These are phyloP conservation scores for Pipra filicauda DNA, from an alignment of 2,113 vertebrate species.

Conservation along the genomic window DNA sequence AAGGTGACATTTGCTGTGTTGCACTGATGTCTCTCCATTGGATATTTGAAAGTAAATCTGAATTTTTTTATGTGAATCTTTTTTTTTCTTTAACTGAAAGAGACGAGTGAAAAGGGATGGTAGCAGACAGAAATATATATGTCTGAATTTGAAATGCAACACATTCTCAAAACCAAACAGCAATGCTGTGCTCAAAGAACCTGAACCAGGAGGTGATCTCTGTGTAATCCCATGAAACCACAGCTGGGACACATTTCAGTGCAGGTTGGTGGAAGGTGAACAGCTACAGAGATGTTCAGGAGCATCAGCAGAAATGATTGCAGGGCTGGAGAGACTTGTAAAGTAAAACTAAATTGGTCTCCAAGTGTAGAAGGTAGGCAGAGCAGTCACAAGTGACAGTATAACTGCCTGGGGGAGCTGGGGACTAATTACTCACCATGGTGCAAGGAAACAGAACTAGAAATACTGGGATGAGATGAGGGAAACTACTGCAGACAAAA, in stretches of 20 bases:
- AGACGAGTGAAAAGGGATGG: neutral
- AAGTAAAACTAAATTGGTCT: neutral
- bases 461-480: neutral
- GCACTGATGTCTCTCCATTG: neutral
- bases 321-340: neutral
- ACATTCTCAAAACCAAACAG: neutral
- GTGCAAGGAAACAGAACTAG: conserved; percentile 1
- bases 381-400: neutral
- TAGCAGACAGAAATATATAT: neutral
- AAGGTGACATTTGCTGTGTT: neutral
- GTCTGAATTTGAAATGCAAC: neutral
- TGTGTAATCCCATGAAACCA: neutral
- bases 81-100: neutral
- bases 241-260: neutral
- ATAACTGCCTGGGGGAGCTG: neutral
- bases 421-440: conserved; percentile 7
- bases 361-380: neutral
- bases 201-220: neutral
- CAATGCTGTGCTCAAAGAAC: neutral
- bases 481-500: neutral
- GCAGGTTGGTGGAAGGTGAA: neutral
- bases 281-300: neutral
- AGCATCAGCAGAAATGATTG: neutral
- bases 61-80: neutral
- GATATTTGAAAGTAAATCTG: neutral